phyloP scores from a whole-genome alignment of 2,888 invertebrate genomes.

The Mantis religiosa region DNA sequence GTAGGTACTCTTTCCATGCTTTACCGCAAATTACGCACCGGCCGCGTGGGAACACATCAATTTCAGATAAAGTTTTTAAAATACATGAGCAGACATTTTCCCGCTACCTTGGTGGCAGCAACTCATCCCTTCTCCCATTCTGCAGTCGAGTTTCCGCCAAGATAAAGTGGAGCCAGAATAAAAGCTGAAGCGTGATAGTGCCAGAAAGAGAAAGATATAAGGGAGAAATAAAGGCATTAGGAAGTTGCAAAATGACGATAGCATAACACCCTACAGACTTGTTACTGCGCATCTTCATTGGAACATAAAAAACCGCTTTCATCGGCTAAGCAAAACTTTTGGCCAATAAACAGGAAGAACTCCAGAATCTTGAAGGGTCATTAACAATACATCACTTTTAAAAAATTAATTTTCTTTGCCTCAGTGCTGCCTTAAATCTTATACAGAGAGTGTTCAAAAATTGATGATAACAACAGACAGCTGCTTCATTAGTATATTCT shows the following conservation, averaged over 20 bases:
- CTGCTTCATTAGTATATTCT: too few relatives aligned
- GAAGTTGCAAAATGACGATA: background rate
- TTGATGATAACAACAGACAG: too few relatives aligned
- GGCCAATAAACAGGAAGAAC: background rate
- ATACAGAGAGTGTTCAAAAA: too few relatives aligned
- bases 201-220: background rate
- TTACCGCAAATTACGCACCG: background rate
- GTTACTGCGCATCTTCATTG: background rate
- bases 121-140: background rate
- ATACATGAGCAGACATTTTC: background rate
- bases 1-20: background rate
- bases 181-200: background rate
- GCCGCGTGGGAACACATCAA: background rate
- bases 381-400: background rate
- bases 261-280: background rate
- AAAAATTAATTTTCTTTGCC: background rate
- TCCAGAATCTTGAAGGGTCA: background rate
- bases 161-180: background rate
- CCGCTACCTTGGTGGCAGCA: background rate
- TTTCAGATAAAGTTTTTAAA: background rate
- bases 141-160: background rate
- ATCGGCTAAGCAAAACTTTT: background rate
- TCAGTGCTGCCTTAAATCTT: background rate
- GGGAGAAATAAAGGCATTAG: background rate
- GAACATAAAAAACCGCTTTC: background rate